Conservation (phyloP, 2,797 vertebrate genomes). For the Acridotheres tristis region DNA sequence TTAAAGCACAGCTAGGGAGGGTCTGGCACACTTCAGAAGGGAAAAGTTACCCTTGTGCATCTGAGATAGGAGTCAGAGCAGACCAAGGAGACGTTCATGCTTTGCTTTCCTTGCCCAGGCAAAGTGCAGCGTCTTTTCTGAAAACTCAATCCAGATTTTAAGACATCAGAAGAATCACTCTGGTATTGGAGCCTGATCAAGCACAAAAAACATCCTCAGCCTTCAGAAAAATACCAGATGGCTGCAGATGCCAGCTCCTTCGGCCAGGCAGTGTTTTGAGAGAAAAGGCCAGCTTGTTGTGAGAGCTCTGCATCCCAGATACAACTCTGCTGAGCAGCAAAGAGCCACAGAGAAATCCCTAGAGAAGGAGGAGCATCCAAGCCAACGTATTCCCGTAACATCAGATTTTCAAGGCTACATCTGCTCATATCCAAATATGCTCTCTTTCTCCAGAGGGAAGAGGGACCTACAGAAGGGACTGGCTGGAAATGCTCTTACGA, state of each 20-base stretch:
- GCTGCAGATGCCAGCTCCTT: constrained; percentile 55
- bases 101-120: background rate
- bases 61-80: background rate
- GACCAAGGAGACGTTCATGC: background rate
- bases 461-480: constrained; percentile 5
- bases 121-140: background rate
- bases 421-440: background rate
- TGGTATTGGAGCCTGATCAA: constrained; percentile 4
- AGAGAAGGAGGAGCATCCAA: background rate
- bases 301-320: constrained; percentile 24
- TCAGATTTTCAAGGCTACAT: background rate
- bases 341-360: background rate
- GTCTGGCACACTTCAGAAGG: background rate
- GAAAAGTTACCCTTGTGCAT: background rate
- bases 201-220: constrained; percentile 25
- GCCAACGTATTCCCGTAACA: constrained; percentile 8
- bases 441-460: constrained; percentile 13
- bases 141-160: constrained; percentile 38
- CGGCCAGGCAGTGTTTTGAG: background rate
- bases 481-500: background rate
- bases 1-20: background rate
- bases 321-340: background rate
- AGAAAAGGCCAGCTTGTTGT: constrained; percentile 26
- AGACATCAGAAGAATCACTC: constrained; percentile 24
- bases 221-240: constrained; percentile 50